Evolutionary conservation across 2,113 vertebrate species (phyloP).

Genomic region (Sus scrofa): T2T-Sscrofa CM000813.6:18701501-18702000

Average conservation of each 20-base stretch:
- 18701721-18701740: conserved; percentile 24
- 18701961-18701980: conserved; percentile 37
- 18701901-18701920: conserved; percentile 3
- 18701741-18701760: background rate
- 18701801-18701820: conserved; percentile 38
- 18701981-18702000: conserved; percentile 62
- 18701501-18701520: conserved; percentile 7
- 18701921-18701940: conserved; percentile 39
- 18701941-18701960: conserved; percentile 45
- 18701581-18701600: conserved; percentile 20
- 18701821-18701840: background rate
- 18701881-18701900: background rate
- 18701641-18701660: conserved; percentile 28
- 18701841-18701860: background rate
- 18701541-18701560: background rate
- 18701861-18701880: background rate
- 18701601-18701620: conserved; percentile 4
- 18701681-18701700: background rate
- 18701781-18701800: background rate
- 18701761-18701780: conserved; percentile 11
- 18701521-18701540: conserved; percentile 17
- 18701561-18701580: background rate
- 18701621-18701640: background rate
- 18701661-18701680: background rate
- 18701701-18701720: background rate